phyloP scores from a whole-genome alignment of 2,888 invertebrate genomes.

The Pilophorus perplexus region DNA sequence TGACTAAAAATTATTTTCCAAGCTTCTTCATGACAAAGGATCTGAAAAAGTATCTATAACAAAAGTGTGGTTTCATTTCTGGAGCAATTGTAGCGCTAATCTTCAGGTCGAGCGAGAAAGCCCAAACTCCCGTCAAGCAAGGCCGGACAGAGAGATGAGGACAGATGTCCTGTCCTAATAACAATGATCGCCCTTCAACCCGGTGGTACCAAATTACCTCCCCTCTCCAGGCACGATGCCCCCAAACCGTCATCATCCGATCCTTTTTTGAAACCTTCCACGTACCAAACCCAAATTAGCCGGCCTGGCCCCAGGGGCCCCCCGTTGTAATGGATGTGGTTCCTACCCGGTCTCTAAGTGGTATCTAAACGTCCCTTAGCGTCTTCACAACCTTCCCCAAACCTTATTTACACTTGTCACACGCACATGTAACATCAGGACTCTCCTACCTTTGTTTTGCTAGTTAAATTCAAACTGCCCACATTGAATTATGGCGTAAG shows the following conservation, averaged over 20 bases:
- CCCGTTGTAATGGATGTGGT: conserved; percentile 14
- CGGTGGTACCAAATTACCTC: conserved; percentile 24
- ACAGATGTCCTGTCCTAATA: conserved; percentile 40
- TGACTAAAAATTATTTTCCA: too few species aligned
- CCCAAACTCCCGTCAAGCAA: not conserved
- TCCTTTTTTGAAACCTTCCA: conserved; percentile 19
- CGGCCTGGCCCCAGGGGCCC: not conserved
- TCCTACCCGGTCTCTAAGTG: conserved; percentile 14
- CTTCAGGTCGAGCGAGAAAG: too few species aligned
- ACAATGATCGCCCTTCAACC: conserved; percentile 30
- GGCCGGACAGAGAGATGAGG: not conserved
- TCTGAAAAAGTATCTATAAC: too few species aligned
- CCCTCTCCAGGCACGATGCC: not conserved
- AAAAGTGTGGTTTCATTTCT: too few species aligned
- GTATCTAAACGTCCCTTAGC: conserved; percentile 35
- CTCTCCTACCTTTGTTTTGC: not conserved
- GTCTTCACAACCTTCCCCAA: not conserved
- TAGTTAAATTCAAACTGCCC: not conserved
- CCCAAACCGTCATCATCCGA: not conserved
- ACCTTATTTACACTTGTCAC: conserved; percentile 40
- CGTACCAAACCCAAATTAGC: conserved; percentile 16
- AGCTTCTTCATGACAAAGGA: too few species aligned
- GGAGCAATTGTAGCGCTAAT: too few species aligned
- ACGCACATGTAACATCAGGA: conserved; percentile 37
- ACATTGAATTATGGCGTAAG: too few species aligned